phyloP scores from a whole-genome alignment of 1,140 invertebrate genomes.

The Polyergus mexicanus region DNA sequence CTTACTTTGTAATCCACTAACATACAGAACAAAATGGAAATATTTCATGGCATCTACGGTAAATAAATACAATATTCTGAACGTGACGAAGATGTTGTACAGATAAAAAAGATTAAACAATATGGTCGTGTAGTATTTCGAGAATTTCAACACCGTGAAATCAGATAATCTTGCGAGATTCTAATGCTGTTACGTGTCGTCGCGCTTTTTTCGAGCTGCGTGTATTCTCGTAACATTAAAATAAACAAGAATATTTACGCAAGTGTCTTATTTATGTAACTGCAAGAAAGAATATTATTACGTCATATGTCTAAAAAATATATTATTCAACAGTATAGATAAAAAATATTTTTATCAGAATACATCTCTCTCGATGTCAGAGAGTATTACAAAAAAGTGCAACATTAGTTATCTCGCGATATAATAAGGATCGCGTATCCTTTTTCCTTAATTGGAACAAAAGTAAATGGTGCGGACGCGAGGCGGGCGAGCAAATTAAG shows the following conservation, averaged over 20 bases:
- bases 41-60: background rate
- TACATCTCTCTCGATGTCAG: background rate
- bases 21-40: background rate
- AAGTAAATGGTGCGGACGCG: background rate
- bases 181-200: background rate
- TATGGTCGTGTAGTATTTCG: background rate
- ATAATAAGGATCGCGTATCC: background rate
- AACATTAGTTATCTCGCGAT: background rate
- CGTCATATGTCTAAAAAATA: background rate
- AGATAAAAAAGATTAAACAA: background rate
- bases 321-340: conserved; percentile 1
- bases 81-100: background rate
- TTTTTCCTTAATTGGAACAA: background rate
- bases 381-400: background rate
- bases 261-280: background rate
- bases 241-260: conserved; percentile 11
- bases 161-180: conserved; percentile 6
- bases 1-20: background rate
- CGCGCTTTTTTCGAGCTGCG: background rate
- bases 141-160: conserved; percentile 21
- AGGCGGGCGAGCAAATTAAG: conserved; percentile 8
- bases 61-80: background rate
- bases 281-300: background rate
- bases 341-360: background rate
- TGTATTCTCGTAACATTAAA: background rate